These are phyloP conservation scores for Boulengeromyrus knoepffleri DNA, from an alignment of 2,113 vertebrate species.

Conservation along the genomic window DNA sequence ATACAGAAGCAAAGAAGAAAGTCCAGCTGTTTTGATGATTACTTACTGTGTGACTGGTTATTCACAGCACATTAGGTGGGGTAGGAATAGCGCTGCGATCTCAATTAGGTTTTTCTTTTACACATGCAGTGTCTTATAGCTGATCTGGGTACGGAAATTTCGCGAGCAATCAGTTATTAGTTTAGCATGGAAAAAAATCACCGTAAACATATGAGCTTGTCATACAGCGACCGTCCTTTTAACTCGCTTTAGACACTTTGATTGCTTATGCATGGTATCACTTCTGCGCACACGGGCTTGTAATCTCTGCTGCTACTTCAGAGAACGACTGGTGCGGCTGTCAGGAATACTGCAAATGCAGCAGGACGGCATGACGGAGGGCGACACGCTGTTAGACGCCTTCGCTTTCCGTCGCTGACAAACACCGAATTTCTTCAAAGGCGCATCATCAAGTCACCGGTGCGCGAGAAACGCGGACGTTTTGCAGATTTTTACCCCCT, in stretches of 20 bases:
- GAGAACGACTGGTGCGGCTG: slow-evolving; percentile 55
- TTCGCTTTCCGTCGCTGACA: slow-evolving; percentile 19
- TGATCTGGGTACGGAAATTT: not conserved
- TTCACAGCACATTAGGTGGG: not conserved
- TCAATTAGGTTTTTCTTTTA: not conserved
- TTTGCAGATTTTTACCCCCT: not conserved
- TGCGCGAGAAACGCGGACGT: not conserved
- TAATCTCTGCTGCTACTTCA: slow-evolving; percentile 16
- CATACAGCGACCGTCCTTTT: not conserved
- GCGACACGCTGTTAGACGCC: slow-evolving; percentile 30
- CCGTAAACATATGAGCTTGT: not conserved
- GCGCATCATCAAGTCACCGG: not conserved
- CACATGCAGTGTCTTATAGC: not conserved
- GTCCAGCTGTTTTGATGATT: not conserved
- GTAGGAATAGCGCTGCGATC: not conserved
- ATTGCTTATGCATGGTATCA: not conserved
- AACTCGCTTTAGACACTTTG: not conserved
- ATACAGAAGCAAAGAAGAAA: not conserved
- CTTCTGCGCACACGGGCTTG: not conserved
- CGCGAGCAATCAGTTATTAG: not conserved
- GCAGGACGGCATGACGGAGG: slow-evolving; percentile 47
- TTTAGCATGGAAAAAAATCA: not conserved
- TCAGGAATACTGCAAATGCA: slow-evolving; percentile 57
- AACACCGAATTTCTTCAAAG: not conserved
- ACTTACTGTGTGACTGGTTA: not conserved